Evolutionary conservation across 2,113 vertebrate genomes (phyloP), one percentile per base, ranked within the genome.

Genomic region (Zeus faber): DNA sequence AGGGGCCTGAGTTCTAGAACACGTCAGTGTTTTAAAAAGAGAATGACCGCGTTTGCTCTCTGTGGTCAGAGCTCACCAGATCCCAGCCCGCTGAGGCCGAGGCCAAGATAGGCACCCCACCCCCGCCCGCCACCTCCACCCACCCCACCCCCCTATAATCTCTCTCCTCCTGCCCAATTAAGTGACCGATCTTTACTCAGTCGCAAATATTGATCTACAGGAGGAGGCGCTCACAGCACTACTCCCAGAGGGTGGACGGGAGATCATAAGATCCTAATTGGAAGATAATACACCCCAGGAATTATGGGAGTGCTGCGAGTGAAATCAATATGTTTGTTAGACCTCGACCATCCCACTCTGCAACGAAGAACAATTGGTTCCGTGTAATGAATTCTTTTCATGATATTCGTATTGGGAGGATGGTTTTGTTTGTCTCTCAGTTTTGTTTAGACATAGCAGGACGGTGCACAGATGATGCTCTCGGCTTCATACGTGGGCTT

Each of bases 81-180:
- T n/a, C n/a, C n/a, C n/a, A n/a, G n/a, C n/a, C n/a, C n/a, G n/a
- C n/a, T n/a, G n/a, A n/a, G n/a, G n/a, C n/a, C n/a, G n/a, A n/a
- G n/a, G n/a, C n/a, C n/a, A n/a, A n/a, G n/a, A n/a, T n/a, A n/a
- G n/a, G n/a, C n/a, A n/a, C 51, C 17, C 23, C 49, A 55, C 59
- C 65, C 74, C 76, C 78, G 67, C 78, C 72, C 62, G 18, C 29
- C 0, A 0, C 51, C 54, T 53, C n/a, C 2, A 17, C 14, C 31
- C 31, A 22, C 47, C 25, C 52, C 20, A 35, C 26, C 39, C 2
- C 41, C 63, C 65, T 75, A 73, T 76, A 81, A 71, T 71, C 76
- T 53, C 27, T 29, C 74, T 71, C 59, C 27, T 71, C 52, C 46
- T 21, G 17, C 40, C 74, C 67, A 85, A 80, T 85, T 87, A 85